A percentile compares a stretch with the other conserved stretches of the same genome.
Conservation (phyloP, 1,140 invertebrate genomes). For the Riptortus pedestris region DNA sequence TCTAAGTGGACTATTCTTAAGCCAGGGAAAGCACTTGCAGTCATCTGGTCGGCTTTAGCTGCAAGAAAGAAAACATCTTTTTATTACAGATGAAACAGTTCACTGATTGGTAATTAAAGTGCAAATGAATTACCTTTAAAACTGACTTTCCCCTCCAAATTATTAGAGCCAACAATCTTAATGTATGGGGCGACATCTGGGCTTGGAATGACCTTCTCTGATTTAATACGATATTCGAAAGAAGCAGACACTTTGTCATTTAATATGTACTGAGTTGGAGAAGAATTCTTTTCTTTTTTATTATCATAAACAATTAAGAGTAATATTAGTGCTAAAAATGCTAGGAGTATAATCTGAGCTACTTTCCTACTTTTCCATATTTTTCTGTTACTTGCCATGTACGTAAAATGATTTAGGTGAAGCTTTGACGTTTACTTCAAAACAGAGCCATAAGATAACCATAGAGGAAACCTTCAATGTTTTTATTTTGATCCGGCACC, state of each 20-base stretch:
- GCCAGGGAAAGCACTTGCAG: constrained; percentile 11
- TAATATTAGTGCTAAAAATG: not conserved
- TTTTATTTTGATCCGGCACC: too few species aligned
- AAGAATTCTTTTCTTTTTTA: not conserved
- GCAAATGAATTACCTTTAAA: constrained; percentile 2
- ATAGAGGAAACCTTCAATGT: not conserved
- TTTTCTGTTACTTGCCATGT: constrained; percentile 5
- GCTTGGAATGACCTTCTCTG: not conserved
- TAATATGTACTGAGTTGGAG: not conserved
- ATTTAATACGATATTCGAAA: not conserved
- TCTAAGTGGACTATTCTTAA: constrained; percentile 31
- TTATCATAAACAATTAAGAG: not conserved
- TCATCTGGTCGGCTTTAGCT: not conserved
- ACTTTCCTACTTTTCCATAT: constrained; percentile 11
- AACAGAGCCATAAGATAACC: not conserved
- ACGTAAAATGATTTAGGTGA: too few species aligned
- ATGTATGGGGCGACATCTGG: not conserved
- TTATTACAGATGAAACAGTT: not conserved
- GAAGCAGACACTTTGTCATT: not conserved
- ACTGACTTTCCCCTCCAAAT: constrained; percentile 1
- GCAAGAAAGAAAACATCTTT: not conserved
- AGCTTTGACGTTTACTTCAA: not conserved
- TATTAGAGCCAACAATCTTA: not conserved
- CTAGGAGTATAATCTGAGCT: not conserved
- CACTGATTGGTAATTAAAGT: not conserved